Conservation (phyloP, 2,888 invertebrate species). For the Troides oblongomaculatus region DNA sequence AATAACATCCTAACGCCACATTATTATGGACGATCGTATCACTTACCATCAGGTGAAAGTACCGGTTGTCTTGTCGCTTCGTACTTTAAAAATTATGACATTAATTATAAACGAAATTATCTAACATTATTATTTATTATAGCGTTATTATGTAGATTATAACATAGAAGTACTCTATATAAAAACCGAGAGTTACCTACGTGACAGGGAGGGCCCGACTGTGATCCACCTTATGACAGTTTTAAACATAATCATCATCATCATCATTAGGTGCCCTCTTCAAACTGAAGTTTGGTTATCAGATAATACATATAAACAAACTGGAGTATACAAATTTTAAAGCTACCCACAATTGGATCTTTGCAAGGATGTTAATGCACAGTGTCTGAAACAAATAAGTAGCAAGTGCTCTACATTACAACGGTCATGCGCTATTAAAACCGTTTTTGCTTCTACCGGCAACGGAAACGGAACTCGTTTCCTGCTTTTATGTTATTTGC, state of each 20-base stretch:
- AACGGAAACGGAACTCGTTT: constrained; percentile 28
- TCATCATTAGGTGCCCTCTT: too few relatives aligned
- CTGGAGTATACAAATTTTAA: constrained; percentile 8
- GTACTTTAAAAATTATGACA: too few relatives aligned
- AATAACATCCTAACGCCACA: too few relatives aligned
- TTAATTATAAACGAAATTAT: too few relatives aligned
- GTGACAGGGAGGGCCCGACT: neutral
- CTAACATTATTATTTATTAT: too few relatives aligned
- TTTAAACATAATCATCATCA: neutral
- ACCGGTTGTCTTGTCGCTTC: too few relatives aligned
- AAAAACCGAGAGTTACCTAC: neutral
- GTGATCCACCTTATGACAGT: neutral
- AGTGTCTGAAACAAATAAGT: constrained; percentile 25
- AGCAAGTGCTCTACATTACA: constrained; percentile 26
- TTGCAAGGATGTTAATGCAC: constrained; percentile 18
- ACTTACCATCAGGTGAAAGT: too few relatives aligned
- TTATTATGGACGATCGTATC: too few relatives aligned
- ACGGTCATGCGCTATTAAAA: constrained; percentile 26
- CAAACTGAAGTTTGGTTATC: too few relatives aligned
- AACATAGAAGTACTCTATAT: neutral
- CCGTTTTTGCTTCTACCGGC: constrained; percentile 13
- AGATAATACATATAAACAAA: constrained; percentile 4
- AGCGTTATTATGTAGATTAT: neutral
- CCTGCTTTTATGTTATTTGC: constrained; percentile 19
- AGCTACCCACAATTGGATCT: constrained; percentile 17